Percentiles rank a stretch among this genome's conserved stretches.
phyloP scores from a whole-genome alignment of 2,888 invertebrate genomes.

The Dermolepida albohirtum region DNA sequence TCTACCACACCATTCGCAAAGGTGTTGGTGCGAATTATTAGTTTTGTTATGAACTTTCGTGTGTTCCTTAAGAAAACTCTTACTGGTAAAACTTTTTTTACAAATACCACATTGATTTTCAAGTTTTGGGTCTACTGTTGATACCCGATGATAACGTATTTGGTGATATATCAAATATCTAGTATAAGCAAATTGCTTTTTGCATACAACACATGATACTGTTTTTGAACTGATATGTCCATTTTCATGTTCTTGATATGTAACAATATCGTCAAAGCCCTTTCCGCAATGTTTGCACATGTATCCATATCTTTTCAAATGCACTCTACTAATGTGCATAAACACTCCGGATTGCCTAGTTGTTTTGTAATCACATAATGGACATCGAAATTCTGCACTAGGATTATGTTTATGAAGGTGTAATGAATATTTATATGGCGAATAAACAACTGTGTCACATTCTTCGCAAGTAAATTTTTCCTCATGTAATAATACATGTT shows the following conservation, averaged over 20 bases:
- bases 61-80: constrained; percentile 51
- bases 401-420: constrained; percentile 57
- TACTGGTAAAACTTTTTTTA: constrained; percentile 50
- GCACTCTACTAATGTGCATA: constrained; percentile 43
- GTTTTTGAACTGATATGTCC: constrained; percentile 67
- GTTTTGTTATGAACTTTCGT: constrained; percentile 2
- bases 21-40: constrained; percentile 53
- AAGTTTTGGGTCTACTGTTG: constrained; percentile 61
- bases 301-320: constrained; percentile 21
- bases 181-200: constrained; percentile 66
- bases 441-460: constrained; percentile 59
- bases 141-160: constrained; percentile 57
- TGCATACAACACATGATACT: constrained; percentile 68
- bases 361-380: constrained; percentile 57
- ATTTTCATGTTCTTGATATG: constrained; percentile 69
- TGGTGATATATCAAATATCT: constrained; percentile 61
- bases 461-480: constrained; percentile 58
- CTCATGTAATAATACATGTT: constrained; percentile 46
- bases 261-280: constrained; percentile 68
- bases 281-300: constrained; percentile 65
- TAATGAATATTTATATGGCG: constrained; percentile 57
- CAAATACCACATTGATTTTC: constrained; percentile 48
- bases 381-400: constrained; percentile 56
- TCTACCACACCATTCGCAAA: constrained; percentile 59
- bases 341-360: constrained; percentile 55